Percentiles rank a stretch among this genome's conserved stretches.
Evolutionary conservation across 2,113 vertebrate genomes (phyloP).

Genomic region (Riparia riparia): DNA sequence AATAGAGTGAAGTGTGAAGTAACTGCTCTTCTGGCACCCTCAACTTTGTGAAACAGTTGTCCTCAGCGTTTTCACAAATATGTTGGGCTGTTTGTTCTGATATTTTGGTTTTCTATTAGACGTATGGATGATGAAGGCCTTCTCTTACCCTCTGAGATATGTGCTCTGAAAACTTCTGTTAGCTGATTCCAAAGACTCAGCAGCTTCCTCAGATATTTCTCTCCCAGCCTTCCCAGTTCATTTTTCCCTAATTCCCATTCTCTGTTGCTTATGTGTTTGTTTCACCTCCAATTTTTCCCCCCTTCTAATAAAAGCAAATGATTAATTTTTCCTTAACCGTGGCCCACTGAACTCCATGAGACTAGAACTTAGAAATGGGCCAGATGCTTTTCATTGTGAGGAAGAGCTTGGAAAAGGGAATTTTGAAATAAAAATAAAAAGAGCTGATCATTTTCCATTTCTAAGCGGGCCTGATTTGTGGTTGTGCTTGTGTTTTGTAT

Average conservation of each 20-base stretch:
- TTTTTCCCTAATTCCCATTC: neutral
- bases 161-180: constrained; percentile 26
- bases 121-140: constrained; percentile 11
- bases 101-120: constrained; percentile 37
- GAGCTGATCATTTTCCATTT: neutral
- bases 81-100: constrained; percentile 46
- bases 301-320: neutral
- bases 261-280: neutral
- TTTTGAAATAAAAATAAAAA: neutral
- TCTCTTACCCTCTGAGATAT: neutral
- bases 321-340: rapidly evolving
- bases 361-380: neutral
- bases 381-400: neutral
- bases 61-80: constrained; percentile 35
- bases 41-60: constrained; percentile 64
- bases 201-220: neutral
- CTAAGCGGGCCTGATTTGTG: neutral
- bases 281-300: neutral
- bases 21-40: constrained; percentile 63
- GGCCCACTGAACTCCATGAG: neutral
- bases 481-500: neutral
- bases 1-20: constrained; percentile 58
- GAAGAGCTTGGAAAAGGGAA: neutral
- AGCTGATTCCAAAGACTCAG: neutral
- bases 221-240: neutral